Conservation (phyloP, 1,140 invertebrate genomes). For the Condylostylus longicornis region DNA sequence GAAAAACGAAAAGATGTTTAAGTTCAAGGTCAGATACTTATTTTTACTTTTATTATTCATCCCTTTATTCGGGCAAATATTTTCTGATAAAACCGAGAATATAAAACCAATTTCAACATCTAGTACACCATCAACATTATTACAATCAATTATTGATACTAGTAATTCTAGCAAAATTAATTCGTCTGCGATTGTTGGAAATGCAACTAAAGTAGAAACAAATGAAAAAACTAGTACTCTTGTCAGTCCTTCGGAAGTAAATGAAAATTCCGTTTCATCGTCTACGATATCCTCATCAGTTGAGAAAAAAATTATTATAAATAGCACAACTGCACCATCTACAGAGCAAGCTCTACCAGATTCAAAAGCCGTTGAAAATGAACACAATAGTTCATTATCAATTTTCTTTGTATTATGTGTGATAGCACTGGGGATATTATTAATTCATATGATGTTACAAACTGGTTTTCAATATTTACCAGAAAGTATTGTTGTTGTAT, state of each 20-base stretch:
- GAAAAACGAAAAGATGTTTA: no score
- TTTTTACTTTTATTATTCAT: no score
- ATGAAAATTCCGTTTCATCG: no score
- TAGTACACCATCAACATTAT: no score
- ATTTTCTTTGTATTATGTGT: slow-evolving; percentile 94
- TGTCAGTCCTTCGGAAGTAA: no score
- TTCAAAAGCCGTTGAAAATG: slow-evolving; percentile 81
- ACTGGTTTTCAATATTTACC: slow-evolving; percentile 93
- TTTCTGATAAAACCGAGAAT: no score
- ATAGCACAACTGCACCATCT: slow-evolving; percentile 7
- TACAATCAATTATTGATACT: no score
- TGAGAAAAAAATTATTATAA: not conserved
- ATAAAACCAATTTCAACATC: no score
- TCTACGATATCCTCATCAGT: not conserved
- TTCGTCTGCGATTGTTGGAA: not conserved
- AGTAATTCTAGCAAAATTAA: no score
- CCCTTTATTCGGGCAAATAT: no score
- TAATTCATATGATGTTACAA: slow-evolving; percentile 89
- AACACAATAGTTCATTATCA: slow-evolving; percentile 89
- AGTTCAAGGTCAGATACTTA: no score
- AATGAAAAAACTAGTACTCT: not conserved
- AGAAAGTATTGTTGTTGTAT: slow-evolving; percentile 93
- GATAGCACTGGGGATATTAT: slow-evolving; percentile 76
- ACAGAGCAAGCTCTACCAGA: slow-evolving; percentile 35
- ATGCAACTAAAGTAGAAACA: not conserved